Evolutionary conservation across 1,140 invertebrate species (phyloP).

Genomic region (Panagrolaimus sp.): DNA sequence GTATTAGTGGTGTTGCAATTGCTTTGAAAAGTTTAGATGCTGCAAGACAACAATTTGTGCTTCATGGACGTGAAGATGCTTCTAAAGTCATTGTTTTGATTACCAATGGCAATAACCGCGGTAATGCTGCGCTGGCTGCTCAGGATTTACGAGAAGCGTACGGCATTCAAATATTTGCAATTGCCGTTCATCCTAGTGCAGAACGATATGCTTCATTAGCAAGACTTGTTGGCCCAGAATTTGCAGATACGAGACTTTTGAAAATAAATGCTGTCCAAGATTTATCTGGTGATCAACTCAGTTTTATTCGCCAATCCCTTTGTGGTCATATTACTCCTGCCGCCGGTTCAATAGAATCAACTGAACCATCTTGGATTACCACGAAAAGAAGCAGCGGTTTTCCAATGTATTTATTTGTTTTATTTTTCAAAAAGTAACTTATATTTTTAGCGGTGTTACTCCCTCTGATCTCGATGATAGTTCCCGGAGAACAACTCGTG

Average conservation of each 20-base stretch:
- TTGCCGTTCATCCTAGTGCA: conserved; percentile 44
- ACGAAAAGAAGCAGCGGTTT: conserved; percentile 30
- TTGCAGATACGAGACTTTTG: conserved; percentile 32
- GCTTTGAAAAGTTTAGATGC: conserved; percentile 56
- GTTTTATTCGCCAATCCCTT: conserved; percentile 34
- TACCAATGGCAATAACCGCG: conserved; percentile 56
- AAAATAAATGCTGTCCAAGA: conserved; percentile 34
- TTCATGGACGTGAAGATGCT: conserved; percentile 50
- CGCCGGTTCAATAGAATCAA: conserved; percentile 16
- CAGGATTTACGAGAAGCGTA: conserved; percentile 50
- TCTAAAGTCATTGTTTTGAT: conserved; percentile 51
- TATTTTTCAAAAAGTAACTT: too few species aligned
- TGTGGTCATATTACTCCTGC: conserved; percentile 33
- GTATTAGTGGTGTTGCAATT: conserved; percentile 40
- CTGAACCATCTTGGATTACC: conserved; percentile 23
- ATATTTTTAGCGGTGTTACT: conserved; percentile 1
- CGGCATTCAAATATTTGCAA: conserved; percentile 52
- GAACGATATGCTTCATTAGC: conserved; percentile 40
- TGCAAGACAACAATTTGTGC: conserved; percentile 55
- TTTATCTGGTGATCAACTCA: conserved; percentile 24
- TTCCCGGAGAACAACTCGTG: conserved; percentile 9
- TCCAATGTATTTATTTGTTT: conserved; percentile 16
- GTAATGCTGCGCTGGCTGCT: conserved; percentile 53
- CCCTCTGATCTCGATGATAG: conserved; percentile 7
- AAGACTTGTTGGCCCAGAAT: conserved; percentile 48